Evolutionary conservation across 1,140 invertebrate genomes (phyloP).

Genomic region (Aphaenogaster rudis): DNA sequence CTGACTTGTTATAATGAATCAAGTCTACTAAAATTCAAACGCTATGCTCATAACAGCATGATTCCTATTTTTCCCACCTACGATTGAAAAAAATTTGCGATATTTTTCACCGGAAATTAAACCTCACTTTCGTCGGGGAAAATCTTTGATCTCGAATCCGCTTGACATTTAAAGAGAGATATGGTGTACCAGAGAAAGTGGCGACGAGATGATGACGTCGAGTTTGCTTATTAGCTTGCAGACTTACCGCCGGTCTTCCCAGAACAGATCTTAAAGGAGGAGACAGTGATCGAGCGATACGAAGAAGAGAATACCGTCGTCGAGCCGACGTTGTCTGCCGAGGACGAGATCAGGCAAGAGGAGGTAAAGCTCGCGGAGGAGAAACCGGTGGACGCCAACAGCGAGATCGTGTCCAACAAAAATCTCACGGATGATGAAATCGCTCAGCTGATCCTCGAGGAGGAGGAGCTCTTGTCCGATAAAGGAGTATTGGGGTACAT

Average conservation of each 20-base stretch:
- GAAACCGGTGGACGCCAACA: conserved; percentile 82
- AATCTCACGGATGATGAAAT: conserved; percentile 90
- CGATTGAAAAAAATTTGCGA: background rate
- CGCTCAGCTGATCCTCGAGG: conserved; percentile 89
- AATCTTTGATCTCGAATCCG: conserved; percentile 48
- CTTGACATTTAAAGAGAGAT: conserved; percentile 45
- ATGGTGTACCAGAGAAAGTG: conserved; percentile 43
- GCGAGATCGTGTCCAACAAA: conserved; percentile 82
- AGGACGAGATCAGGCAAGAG: conserved; percentile 42
- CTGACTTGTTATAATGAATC: background rate
- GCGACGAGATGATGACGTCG: conserved; percentile 28
- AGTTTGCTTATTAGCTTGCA: conserved; percentile 77
- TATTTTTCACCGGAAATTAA: background rate
- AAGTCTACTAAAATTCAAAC: background rate
- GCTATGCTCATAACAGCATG: background rate
- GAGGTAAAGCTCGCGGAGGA: conserved; percentile 73
- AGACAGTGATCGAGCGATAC: conserved; percentile 69
- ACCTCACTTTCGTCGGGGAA: background rate
- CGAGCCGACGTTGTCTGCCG: conserved; percentile 59
- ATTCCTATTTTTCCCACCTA: background rate
- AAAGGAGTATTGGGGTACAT: conserved; percentile 90
- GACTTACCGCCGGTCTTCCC: conserved; percentile 81
- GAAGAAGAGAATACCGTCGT: conserved; percentile 72
- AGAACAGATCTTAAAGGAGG: conserved; percentile 79
- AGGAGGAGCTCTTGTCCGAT: conserved; percentile 89